Evolutionary conservation across 2,113 vertebrate genomes (phyloP).

Genomic region (Clinocottus analis): DNA sequence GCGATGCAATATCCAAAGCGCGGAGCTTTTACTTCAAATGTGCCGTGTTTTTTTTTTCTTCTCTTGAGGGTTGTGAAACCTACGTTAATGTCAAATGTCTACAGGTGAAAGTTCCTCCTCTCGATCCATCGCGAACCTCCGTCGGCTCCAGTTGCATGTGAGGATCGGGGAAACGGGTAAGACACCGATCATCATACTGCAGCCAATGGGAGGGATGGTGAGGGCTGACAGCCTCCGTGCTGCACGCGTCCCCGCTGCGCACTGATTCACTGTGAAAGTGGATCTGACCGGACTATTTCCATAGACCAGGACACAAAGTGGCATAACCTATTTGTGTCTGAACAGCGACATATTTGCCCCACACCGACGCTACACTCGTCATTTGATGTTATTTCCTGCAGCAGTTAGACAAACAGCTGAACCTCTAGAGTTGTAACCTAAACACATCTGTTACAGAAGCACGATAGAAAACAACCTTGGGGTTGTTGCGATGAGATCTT

Average conservation of each 20-base stretch:
- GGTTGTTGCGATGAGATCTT: background rate
- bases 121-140: constrained; percentile 47
- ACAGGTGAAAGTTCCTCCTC: constrained; percentile 69
- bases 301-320: constrained; percentile 3
- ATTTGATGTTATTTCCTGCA: background rate
- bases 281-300: constrained; percentile 34
- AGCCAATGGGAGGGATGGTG: constrained; percentile 69
- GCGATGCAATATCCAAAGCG: constrained; percentile 34
- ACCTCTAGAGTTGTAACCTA: background rate
- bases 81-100: constrained; percentile 50
- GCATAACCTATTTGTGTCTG: background rate
- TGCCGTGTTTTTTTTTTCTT: background rate
- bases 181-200: constrained; percentile 60
- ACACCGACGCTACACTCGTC: background rate
- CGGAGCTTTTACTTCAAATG: constrained; percentile 30
- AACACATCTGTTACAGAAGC: background rate
- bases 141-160: constrained; percentile 56
- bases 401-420: background rate
- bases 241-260: constrained; percentile 56
- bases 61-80: background rate
- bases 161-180: constrained; percentile 45
- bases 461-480: constrained; percentile 11
- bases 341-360: background rate
- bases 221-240: constrained; percentile 59
- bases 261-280: constrained; percentile 56